These are phyloP conservation scores for Chorisops tibialis DNA, from an alignment of 2,888 invertebrate genomes.

Conservation along the genomic window DNA sequence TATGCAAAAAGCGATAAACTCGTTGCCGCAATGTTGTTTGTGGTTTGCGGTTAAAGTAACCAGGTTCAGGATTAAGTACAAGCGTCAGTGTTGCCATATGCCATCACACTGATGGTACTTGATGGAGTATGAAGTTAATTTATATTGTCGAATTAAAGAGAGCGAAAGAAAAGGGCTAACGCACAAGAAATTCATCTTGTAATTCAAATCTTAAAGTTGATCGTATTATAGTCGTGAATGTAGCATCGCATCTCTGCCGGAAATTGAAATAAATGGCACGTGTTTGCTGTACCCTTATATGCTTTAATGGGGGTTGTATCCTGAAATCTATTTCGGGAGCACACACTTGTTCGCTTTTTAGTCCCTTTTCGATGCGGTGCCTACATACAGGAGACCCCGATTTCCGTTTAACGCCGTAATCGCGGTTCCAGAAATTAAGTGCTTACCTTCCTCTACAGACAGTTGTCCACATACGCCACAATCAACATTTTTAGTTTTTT, in stretches of 20 bases:
- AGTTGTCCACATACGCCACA: no score
- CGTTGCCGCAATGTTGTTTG: no score
- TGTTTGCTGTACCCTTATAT: neutral
- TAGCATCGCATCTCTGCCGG: conserved; percentile 1
- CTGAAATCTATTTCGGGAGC: neutral
- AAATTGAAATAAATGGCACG: conserved; percentile 9
- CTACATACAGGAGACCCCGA: neutral
- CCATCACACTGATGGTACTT: no score
- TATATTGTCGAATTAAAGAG: no score
- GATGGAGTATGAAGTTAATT: neutral
- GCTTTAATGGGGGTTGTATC: neutral
- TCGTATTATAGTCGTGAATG: neutral
- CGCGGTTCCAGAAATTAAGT: neutral
- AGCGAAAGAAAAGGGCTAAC: neutral
- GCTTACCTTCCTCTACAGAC: neutral
- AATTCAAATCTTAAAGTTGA: neutral
- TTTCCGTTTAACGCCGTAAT: neutral
- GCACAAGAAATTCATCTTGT: neutral
- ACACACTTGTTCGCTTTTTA: conserved; percentile 7
- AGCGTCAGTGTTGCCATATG: no score
- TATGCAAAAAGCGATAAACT: no score
- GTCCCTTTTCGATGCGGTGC: neutral
- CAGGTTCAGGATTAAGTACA: no score
- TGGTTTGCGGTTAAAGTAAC: no score
- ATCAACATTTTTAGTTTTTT: no score